phyloP scores from a whole-genome alignment of 1,140 invertebrate genomes.

The Tenebrio molitor region DNA sequence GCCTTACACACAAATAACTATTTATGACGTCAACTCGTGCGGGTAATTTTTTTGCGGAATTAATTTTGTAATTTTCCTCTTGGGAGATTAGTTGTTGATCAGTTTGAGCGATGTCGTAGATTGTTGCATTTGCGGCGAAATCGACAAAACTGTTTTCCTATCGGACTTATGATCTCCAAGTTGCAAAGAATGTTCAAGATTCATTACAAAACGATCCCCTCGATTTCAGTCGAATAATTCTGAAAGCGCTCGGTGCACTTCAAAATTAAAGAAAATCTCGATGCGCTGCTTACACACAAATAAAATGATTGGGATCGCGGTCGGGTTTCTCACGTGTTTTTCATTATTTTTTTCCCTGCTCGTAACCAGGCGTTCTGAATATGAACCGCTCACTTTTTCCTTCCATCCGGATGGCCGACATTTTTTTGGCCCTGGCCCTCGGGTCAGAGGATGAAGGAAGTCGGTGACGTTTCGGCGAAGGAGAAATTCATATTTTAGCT shows the following conservation, averaged over 20 bases:
- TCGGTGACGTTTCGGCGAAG: too few relatives aligned
- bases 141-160: constrained; percentile 23
- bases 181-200: constrained; percentile 42
- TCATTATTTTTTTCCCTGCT: constrained; percentile 19
- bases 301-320: constrained; percentile 42
- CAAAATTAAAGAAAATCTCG: constrained; percentile 46
- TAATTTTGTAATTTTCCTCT: too few relatives aligned
- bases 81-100: too few relatives aligned
- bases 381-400: background rate
- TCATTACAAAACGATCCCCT: constrained; percentile 47
- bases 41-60: too few relatives aligned
- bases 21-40: too few relatives aligned
- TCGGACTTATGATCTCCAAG: constrained; percentile 38
- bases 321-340: constrained; percentile 41
- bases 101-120: too few relatives aligned
- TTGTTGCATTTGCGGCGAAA: too few relatives aligned
- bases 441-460: too few relatives aligned
- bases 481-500: too few relatives aligned
- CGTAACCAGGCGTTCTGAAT: background rate
- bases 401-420: too few relatives aligned
- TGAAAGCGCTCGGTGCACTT: constrained; percentile 42
- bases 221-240: constrained; percentile 43
- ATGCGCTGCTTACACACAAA: constrained; percentile 44
- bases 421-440: too few relatives aligned
- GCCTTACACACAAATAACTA: too few relatives aligned